These are phyloP conservation scores for Jordanella pulchra DNA, from an alignment of 2,797 vertebrate genomes.

Conservation along the genomic window DNA sequence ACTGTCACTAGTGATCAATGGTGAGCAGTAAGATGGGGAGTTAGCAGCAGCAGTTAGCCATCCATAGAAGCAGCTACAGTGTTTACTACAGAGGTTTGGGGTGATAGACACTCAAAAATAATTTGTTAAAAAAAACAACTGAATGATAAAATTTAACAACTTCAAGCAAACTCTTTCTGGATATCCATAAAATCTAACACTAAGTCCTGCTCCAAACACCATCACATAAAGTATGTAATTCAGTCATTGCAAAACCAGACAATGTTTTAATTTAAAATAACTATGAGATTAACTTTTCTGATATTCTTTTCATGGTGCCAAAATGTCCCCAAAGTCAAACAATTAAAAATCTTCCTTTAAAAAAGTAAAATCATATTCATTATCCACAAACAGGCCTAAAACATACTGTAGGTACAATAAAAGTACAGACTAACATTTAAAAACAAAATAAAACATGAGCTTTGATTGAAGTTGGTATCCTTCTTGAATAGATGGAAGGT, in stretches of 20 bases:
- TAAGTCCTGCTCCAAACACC: neutral
- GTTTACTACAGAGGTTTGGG: neutral
- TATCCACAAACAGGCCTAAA: neutral
- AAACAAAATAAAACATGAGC: neutral
- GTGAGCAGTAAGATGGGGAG: slow-evolving; percentile 11
- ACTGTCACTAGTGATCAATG: slow-evolving; percentile 50
- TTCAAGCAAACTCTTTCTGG: neutral
- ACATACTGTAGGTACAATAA: neutral
- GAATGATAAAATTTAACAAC: neutral
- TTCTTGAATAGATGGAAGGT: neutral
- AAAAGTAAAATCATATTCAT: too few relatives aligned
- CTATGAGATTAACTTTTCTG: neutral
- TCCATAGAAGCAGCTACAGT: slow-evolving; percentile 9
- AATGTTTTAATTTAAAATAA: neutral
- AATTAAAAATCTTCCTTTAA: neutral
- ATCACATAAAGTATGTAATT: too few relatives aligned
- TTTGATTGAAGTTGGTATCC: neutral
- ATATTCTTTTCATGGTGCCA: neutral
- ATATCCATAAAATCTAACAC: neutral
- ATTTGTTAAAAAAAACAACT: neutral
- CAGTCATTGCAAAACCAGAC: neutral
- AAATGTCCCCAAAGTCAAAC: neutral
- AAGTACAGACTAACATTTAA: neutral
- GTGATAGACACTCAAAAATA: neutral
- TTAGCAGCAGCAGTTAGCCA: slow-evolving; percentile 3